Evolutionary conservation across 35 echinoderm and acorn worm species (phyloP).

Genomic region (Hemicentrotus pulcherrimus): DNA sequence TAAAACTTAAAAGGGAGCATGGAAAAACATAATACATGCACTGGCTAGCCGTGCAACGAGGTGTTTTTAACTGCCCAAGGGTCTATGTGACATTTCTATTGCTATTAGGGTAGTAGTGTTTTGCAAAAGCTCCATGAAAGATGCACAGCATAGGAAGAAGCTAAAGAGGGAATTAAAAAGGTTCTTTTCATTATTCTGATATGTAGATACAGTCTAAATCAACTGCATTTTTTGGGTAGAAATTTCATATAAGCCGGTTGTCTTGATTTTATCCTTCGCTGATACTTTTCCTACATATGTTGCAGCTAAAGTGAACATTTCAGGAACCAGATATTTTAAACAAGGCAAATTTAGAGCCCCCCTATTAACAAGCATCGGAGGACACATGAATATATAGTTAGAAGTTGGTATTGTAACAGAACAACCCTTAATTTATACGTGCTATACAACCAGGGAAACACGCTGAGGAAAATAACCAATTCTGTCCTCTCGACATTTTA

Average conservation of each 20-base stretch:
- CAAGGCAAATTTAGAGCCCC: too few relatives aligned
- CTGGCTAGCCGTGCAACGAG: neutral
- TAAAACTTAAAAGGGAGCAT: neutral
- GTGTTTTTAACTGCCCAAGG: neutral
- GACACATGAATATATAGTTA: neutral
- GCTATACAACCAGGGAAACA: neutral
- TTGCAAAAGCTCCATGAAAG: neutral
- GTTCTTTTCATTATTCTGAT: too few relatives aligned
- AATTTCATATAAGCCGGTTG: too few relatives aligned
- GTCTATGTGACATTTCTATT: neutral
- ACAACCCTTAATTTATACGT: neutral
- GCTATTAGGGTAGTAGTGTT: neutral
- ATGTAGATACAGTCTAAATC: too few relatives aligned
- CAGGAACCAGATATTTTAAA: too few relatives aligned
- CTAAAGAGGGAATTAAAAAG: too few relatives aligned
- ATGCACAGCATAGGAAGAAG: too few relatives aligned
- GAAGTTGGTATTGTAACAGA: neutral
- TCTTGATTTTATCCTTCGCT: too few relatives aligned
- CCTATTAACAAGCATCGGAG: too few relatives aligned
- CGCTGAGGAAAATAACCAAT: neutral
- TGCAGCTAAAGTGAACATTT: too few relatives aligned
- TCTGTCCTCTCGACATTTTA: slow-evolving; percentile 25
- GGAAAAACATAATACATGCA: neutral
- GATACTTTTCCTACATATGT: too few relatives aligned
- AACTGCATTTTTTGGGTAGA: too few relatives aligned